Conservation (phyloP, 2,888 invertebrate species). For the Acrobasis repandana region DNA sequence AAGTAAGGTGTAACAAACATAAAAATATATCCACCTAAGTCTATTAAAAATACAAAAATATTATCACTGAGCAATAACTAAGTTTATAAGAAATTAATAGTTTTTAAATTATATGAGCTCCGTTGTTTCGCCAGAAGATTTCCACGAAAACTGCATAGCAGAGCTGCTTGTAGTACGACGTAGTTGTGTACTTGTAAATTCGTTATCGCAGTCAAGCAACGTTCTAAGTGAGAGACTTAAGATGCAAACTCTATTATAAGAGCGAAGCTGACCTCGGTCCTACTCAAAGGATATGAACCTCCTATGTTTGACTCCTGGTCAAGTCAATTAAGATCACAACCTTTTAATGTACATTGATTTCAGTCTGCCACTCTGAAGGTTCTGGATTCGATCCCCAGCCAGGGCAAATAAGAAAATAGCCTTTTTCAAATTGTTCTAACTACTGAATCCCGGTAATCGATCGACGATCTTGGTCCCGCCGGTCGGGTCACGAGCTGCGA, state of each 20-base stretch:
- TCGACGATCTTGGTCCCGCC: no score
- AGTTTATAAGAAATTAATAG: no score
- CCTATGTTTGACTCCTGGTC: neutral
- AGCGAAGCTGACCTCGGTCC: neutral
- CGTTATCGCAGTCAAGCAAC: neutral
- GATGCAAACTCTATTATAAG: neutral
- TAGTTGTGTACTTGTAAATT: neutral
- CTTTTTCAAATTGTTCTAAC: no score
- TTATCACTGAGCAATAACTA: neutral
- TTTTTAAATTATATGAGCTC: no score
- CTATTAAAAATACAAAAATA: no score
- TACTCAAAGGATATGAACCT: neutral
- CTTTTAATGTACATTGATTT: neutral
- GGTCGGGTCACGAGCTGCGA: no score
- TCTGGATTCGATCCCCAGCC: no score
- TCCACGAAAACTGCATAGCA: neutral
- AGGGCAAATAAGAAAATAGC: no score
- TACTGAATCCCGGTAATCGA: no score
- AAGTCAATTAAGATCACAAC: neutral
- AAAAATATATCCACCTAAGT: no score
- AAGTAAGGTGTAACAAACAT: no score
- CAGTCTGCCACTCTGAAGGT: no score
- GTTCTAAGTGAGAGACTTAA: neutral
- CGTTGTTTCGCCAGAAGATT: neutral
- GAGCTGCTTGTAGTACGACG: neutral